Conservation (phyloP, 2,888 invertebrate species). For the Amiota minor region DNA sequence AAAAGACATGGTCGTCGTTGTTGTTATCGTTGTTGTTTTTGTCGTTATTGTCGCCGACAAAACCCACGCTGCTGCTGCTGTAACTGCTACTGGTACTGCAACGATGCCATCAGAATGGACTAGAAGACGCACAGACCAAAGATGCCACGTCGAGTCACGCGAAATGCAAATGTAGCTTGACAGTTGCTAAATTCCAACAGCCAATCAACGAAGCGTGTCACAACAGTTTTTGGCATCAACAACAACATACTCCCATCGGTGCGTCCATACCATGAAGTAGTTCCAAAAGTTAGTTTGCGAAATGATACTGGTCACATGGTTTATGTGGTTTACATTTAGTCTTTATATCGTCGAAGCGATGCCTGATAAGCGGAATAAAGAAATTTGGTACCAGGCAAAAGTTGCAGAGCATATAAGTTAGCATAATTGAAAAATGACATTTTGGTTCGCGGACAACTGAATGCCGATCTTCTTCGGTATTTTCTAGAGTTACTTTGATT, state of each 20-base stretch:
- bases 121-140: background rate
- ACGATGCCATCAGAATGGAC: background rate
- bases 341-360: background rate
- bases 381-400: constrained; percentile 1
- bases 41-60: constrained; percentile 18
- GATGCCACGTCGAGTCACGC: constrained; percentile 51
- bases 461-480: too few relatives aligned
- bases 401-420: too few relatives aligned
- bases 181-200: constrained; percentile 45
- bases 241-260: too few relatives aligned
- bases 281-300: too few relatives aligned
- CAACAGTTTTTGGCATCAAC: too few relatives aligned
- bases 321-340: too few relatives aligned
- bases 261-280: too few relatives aligned
- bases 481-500: too few relatives aligned
- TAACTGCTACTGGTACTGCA: background rate
- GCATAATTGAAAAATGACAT: too few relatives aligned
- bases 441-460: too few relatives aligned
- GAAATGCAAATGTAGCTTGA: constrained; percentile 60
- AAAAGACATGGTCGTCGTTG: background rate
- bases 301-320: too few relatives aligned
- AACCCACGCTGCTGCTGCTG: constrained; percentile 18
- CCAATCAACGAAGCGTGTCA: constrained; percentile 8
- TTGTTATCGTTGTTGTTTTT: background rate
- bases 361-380: background rate